phyloP scores from a whole-genome alignment of 1,140 invertebrate genomes.

The Bombus sylvicola region DNA sequence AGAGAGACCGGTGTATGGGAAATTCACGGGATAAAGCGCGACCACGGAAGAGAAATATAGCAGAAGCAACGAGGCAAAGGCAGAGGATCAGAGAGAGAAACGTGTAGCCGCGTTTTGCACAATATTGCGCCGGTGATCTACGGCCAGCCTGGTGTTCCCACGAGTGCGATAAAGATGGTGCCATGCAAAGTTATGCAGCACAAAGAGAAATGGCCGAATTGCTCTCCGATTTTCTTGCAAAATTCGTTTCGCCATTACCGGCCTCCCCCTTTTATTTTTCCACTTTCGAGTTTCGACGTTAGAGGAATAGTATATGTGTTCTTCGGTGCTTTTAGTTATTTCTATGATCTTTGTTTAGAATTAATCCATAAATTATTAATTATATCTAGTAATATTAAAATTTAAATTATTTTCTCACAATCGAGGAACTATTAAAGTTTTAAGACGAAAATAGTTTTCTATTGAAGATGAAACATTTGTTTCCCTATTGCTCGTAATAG shows the following conservation, averaged over 20 bases:
- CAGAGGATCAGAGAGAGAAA: conserved; percentile 19
- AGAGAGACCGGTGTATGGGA: conserved; percentile 59
- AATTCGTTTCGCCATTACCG: conserved; percentile 56
- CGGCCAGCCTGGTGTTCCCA: conserved; percentile 73
- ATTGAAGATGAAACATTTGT: too few relatives aligned
- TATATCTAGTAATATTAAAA: too few relatives aligned
- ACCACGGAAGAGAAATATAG: conserved; percentile 51
- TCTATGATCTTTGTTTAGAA: background rate
- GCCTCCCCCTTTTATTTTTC: background rate
- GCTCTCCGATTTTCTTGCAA: conserved; percentile 46
- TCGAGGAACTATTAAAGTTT: too few relatives aligned
- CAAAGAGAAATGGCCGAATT: conserved; percentile 71
- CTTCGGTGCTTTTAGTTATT: background rate
- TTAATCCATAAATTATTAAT: too few relatives aligned
- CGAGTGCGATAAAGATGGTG: conserved; percentile 78
- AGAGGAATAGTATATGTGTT: background rate
- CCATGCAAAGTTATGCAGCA: conserved; percentile 69
- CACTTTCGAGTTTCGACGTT: background rate
- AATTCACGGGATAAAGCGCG: conserved; percentile 34
- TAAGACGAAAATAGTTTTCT: too few relatives aligned
- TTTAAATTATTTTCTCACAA: too few relatives aligned
- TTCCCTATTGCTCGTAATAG: too few relatives aligned
- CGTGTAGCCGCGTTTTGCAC: conserved; percentile 72
- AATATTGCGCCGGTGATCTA: conserved; percentile 78
- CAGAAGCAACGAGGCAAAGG: conserved; percentile 15